phyloP scores from a whole-genome alignment of 2,797 vertebrate genomes.

The Denticeps clupeoides region DNA sequence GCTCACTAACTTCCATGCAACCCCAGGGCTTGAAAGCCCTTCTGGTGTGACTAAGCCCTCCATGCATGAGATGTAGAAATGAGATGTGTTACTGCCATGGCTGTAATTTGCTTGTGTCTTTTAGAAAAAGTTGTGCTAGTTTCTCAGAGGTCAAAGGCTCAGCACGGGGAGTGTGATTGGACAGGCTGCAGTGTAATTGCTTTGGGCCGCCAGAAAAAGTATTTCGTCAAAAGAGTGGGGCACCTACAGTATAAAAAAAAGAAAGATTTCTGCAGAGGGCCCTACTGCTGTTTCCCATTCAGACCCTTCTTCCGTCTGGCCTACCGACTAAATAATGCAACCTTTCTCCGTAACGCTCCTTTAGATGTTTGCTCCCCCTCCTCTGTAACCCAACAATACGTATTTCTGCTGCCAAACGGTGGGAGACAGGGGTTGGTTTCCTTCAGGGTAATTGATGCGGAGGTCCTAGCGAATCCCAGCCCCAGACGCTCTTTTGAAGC shows the following conservation, averaged over 20 bases:
- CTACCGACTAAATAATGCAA: slow-evolving; percentile 31
- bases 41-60: slow-evolving; percentile 39
- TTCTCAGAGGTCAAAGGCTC: slow-evolving; percentile 31
- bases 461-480: slow-evolving; percentile 47
- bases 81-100: slow-evolving; percentile 34
- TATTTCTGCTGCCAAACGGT: slow-evolving; percentile 50
- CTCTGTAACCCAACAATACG: slow-evolving; percentile 55
- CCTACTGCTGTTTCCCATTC: slow-evolving; percentile 21
- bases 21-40: slow-evolving; percentile 38
- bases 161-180: slow-evolving; percentile 20
- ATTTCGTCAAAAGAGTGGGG: slow-evolving; percentile 1
- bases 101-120: slow-evolving; percentile 20
- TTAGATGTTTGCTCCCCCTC: slow-evolving; percentile 13
- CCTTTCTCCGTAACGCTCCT: slow-evolving; percentile 26
- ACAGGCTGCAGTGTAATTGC: slow-evolving; percentile 19
- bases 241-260: background rate
- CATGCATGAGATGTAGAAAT: slow-evolving; percentile 43
- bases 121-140: slow-evolving; percentile 42
- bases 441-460: slow-evolving; percentile 67
- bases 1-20: slow-evolving; percentile 41
- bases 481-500: slow-evolving; percentile 55
- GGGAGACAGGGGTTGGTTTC: slow-evolving; percentile 56
- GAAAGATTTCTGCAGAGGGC: too few species aligned
- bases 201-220: slow-evolving; percentile 3
- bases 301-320: slow-evolving; percentile 16